phyloP scores from a whole-genome alignment of 1,140 invertebrate species.

The Pachypsylla venusta region DNA sequence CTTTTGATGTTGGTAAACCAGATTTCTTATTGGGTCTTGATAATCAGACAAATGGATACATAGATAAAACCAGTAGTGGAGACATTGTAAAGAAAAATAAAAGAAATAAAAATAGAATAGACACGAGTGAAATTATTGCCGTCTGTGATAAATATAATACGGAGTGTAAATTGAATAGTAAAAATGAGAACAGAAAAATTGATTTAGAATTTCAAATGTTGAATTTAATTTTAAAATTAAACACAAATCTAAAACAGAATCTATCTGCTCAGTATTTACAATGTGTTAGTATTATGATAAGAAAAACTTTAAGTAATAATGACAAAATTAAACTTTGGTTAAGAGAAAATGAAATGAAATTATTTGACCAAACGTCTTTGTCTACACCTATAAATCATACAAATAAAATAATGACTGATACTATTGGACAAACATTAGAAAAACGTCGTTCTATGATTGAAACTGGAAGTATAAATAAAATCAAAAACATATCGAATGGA shows the following conservation, averaged over 20 bases:
- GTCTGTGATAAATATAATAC: background rate
- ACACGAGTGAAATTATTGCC: background rate
- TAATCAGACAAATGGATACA: background rate
- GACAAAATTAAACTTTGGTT: background rate
- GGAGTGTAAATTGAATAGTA: background rate
- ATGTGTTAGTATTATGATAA: background rate
- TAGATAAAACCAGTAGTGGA: background rate
- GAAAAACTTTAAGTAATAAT: background rate
- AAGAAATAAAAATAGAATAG: background rate
- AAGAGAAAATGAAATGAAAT: background rate
- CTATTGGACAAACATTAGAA: no score
- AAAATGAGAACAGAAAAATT: background rate
- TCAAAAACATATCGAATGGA: no score
- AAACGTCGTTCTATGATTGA: background rate
- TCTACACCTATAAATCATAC: no score
- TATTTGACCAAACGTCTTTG: no score
- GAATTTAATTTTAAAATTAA: background rate
- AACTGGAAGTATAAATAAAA: no score
- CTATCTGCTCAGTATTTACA: conserved; percentile 8
- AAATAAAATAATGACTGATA: no score
- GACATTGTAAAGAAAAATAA: conserved; percentile 7
- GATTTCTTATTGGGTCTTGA: background rate
- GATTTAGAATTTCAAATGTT: background rate
- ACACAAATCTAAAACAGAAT: conserved; percentile 5
- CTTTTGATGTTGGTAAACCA: conserved; percentile 6